Base-by-base conservation (phyloP, 2,888 invertebrate genomes). In the Acleris sparsana region DNA sequence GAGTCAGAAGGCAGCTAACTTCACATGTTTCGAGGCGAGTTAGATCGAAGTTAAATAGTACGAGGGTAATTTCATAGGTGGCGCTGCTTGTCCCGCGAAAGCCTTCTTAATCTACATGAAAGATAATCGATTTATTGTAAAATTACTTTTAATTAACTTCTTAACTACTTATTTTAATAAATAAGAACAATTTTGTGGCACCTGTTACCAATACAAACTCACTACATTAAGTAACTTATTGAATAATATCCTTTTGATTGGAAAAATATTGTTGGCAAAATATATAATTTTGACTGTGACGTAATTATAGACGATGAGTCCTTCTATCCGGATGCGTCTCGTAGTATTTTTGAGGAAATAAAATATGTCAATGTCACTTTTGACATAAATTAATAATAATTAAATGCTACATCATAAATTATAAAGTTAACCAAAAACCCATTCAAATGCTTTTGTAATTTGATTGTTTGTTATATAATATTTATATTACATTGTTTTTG, bases 41-140 rank as follows among this genome's bases (percentile, higher is more conserved):
- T 65, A 60, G 44, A 29, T 29, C 48, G 60, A 17, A 33, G 60
- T 65, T 60, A 64, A 51, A 44, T 17, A 22, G 22, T 56, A 11
- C 51, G 2, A 16, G 13, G 22, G 20, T 56, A 44, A 55, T 43
- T 48, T 33, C 48, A 74, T 39, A 84, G 85, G 79, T 84, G 82
- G 80, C 74, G 78, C 60, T 64, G 70, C 62, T 11, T 33, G 63
- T 61, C 16, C 46, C 64, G 53, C 33, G 33, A 70, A 67, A 79
- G 76, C 74, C 73, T 76, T 62, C 53, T 16, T 25, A 51, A 7
- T 56, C 49, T 44, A 25, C 46, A 2, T 33, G 1, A 46, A 48
- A 49, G 58, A 49, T 20, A 18, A 59, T 49, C 39, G 13, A 39
- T 39, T 39, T 39, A 9, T 39, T 39, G 13, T 39, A 39, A 39